Evolutionary conservation across 1,140 invertebrate genomes (phyloP).

Genomic region (Ganaspis sp.): DNA sequence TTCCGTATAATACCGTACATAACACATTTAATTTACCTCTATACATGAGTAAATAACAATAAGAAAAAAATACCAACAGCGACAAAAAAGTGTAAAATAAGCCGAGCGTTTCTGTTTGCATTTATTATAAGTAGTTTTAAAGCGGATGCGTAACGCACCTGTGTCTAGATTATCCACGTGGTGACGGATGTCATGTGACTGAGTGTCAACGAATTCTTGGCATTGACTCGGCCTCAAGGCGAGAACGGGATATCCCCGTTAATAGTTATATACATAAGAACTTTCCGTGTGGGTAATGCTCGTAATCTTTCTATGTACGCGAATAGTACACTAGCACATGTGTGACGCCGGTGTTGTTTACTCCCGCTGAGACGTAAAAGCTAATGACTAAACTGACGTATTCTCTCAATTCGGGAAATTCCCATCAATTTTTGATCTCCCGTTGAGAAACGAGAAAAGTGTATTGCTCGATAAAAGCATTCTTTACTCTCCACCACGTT

Average conservation of each 20-base stretch:
- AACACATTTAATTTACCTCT: no score
- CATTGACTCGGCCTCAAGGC: slow-evolving; percentile 53
- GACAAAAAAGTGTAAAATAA: not conserved
- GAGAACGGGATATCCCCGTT: slow-evolving; percentile 53
- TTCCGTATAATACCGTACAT: not conserved
- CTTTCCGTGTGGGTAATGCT: not conserved
- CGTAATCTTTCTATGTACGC: slow-evolving; percentile 2
- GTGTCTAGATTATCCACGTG: slow-evolving; percentile 20
- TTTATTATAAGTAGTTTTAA: slow-evolving; percentile 23
- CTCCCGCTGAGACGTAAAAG: slow-evolving; percentile 3
- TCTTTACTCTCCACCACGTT: not conserved
- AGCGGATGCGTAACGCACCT: slow-evolving; percentile 40
- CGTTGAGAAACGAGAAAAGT: not conserved
- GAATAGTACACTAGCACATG: not conserved
- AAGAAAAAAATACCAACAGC: not conserved
- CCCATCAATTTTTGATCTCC: slow-evolving; percentile 4
- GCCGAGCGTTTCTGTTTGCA: not conserved
- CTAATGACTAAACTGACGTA: not conserved
- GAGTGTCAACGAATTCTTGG: slow-evolving; percentile 60
- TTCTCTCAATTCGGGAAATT: not conserved
- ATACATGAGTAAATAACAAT: not conserved
- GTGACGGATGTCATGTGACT: slow-evolving; percentile 34
- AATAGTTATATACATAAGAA: not conserved
- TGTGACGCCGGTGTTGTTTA: slow-evolving; percentile 21
- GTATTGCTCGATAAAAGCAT: not conserved